These are phyloP conservation scores for Stegana nigrithorax DNA, from an alignment of 2,888 invertebrate species.

Conservation along the genomic window DNA sequence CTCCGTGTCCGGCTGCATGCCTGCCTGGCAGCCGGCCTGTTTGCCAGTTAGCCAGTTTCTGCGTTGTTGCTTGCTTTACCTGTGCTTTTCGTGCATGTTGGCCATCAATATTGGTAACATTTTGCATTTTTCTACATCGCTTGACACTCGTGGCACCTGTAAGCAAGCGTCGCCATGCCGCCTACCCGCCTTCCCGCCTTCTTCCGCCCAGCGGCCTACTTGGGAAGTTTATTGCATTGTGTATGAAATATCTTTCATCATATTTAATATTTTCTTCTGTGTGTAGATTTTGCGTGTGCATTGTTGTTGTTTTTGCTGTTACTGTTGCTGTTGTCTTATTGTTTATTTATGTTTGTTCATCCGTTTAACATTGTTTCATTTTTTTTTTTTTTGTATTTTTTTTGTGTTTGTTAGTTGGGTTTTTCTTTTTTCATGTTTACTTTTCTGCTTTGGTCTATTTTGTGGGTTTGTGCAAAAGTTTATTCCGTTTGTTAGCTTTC, in stretches of 20 bases:
- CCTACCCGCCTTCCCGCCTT: conserved; percentile 4
- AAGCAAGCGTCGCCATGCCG: conserved; percentile 8
- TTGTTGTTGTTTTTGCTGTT: conserved; percentile 2
- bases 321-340: background rate
- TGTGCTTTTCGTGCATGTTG: conserved; percentile 51
- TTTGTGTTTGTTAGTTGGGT: conserved; percentile 29
- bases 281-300: background rate
- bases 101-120: conserved; percentile 55
- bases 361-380: background rate
- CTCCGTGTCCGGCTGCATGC: too few species aligned
- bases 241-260: conserved; percentile 14
- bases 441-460: conserved; percentile 40
- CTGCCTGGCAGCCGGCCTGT: too few species aligned
- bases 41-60: too few species aligned
- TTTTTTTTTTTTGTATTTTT: conserved; percentile 25
- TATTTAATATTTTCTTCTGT: background rate
- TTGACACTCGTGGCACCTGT: conserved; percentile 18
- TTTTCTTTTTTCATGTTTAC: conserved; percentile 26
- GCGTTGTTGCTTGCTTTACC: background rate
- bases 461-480: conserved; percentile 39
- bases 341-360: background rate
- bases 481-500: conserved; percentile 24
- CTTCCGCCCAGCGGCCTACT: conserved; percentile 1
- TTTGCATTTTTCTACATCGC: conserved; percentile 28
- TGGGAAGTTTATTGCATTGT: too few species aligned